Base-by-base conservation (phyloP, 2,797 vertebrate genomes). In the Tympanoctomys barrerae region DNA sequence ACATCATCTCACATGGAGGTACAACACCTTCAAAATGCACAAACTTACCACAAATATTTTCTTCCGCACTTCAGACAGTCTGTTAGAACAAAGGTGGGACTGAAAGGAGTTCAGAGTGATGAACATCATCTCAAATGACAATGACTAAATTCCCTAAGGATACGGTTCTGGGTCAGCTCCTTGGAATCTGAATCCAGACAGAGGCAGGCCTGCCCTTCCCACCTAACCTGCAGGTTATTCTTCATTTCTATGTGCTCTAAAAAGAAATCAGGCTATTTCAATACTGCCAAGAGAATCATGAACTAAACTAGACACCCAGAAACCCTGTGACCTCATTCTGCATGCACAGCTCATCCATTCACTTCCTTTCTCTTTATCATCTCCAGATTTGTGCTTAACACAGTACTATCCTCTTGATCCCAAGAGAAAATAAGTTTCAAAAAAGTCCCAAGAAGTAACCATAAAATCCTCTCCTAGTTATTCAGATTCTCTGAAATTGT, bases 151-250 rank as follows among this genome's bases (percentile, higher is more conserved):
- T 95, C 70, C 80, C 92, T 71, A 26, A 83, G 86, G 42, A 24
- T 62, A 49, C 49, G 71, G 79, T 95, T 97, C 96, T 97, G 71
- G 97, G 97, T 94, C 96, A 95, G 83, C 83, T 95, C 86, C 89
- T 93, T 84, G 71, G 89, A 91, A 92, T 70, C 59, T 70, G 52
- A 97, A 46, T 88, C 85, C 75, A 89, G 77, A 93, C 52, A 89
- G 66, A 96, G 46, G 95, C 54, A 93, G 82, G 57, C 33, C 33
- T 57, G 62, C n/a, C 62, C 85, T 85, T 95, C 61, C 91, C 52
- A 59, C 52, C 85, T 93, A 73, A 89, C 57, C 73, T 79, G 61
- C 66, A 81, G 89, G 84, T 95, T 89, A 89, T 75, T 91, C 90
- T 92, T 95, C 94, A 92, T 92, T 97, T 91, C 90, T n/a, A 90